A percentile compares a stretch with the other conserved stretches of the same genome.
These are phyloP conservation scores for Stenotaenia linearis DNA, from an alignment of 2,888 invertebrate genomes.

Conservation along the genomic window DNA sequence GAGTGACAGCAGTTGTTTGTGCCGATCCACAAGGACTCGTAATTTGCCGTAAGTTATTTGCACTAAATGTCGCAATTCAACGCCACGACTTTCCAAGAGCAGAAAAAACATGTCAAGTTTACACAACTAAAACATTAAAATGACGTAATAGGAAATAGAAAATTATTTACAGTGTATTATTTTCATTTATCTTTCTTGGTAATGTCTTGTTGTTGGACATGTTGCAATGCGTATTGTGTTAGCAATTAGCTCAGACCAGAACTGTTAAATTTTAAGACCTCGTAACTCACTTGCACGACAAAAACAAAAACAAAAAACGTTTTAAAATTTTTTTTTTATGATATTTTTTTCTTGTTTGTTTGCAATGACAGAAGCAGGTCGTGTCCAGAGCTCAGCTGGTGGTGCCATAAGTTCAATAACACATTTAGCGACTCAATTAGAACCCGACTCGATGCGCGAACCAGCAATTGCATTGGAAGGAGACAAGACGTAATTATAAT, in stretches of 20 bases:
- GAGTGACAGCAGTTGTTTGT: background rate
- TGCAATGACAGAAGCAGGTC: background rate
- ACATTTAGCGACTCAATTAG: background rate
- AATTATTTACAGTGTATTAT: no score
- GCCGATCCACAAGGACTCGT: constrained; percentile 2
- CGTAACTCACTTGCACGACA: no score
- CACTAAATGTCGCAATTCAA: background rate
- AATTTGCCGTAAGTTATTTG: background rate
- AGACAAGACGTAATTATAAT: background rate
- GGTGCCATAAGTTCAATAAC: background rate
- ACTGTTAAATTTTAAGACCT: no score
- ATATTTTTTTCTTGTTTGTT: background rate
- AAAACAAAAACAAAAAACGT: no score
- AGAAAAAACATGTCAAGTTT: no score
- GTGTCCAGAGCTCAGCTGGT: background rate
- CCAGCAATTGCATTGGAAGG: background rate
- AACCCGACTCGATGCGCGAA: background rate
- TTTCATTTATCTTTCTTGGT: no score
- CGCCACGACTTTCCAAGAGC: no score
- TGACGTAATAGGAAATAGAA: no score
- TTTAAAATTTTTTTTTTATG: background rate
- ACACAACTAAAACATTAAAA: no score
- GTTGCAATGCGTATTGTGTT: no score
- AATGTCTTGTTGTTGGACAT: no score
- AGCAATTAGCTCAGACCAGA: no score